Percentiles rank a stretch among this genome's conserved stretches.
phyloP scores from a whole-genome alignment of 2,113 vertebrate species.

The Amazona vittata region DNA sequence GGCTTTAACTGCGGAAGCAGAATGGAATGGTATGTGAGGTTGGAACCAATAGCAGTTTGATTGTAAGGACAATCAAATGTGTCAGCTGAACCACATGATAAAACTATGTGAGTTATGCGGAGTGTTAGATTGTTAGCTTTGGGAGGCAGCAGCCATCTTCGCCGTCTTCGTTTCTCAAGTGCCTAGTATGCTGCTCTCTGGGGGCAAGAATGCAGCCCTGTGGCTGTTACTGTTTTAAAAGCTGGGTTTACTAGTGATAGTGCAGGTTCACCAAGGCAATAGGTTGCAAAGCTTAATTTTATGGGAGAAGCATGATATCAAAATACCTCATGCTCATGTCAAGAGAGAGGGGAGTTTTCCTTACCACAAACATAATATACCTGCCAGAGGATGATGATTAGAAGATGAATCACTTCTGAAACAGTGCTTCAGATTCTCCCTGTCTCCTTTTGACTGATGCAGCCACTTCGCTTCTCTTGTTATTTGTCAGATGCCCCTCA shows the following conservation, averaged over 20 bases:
- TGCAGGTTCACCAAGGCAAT: neutral
- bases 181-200: neutral
- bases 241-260: neutral
- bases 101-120: neutral
- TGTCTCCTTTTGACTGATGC: neutral
- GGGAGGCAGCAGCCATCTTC: rapidly evolving
- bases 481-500: neutral
- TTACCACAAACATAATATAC: neutral
- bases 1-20: neutral
- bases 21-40: rapidly evolving
- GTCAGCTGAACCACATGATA: neutral
- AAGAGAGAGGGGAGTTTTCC: neutral
- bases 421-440: neutral
- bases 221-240: neutral
- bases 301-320: neutral
- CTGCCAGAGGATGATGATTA: neutral
- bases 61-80: neutral
- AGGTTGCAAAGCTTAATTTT: neutral
- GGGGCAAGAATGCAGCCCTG: neutral
- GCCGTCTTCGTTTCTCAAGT: neutral
- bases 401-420: neutral
- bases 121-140: neutral
- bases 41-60: neutral
- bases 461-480: neutral
- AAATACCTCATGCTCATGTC: neutral